Evolutionary conservation across 2,888 invertebrate species (phyloP).

Genomic region (Rhodophaea formosa): DNA sequence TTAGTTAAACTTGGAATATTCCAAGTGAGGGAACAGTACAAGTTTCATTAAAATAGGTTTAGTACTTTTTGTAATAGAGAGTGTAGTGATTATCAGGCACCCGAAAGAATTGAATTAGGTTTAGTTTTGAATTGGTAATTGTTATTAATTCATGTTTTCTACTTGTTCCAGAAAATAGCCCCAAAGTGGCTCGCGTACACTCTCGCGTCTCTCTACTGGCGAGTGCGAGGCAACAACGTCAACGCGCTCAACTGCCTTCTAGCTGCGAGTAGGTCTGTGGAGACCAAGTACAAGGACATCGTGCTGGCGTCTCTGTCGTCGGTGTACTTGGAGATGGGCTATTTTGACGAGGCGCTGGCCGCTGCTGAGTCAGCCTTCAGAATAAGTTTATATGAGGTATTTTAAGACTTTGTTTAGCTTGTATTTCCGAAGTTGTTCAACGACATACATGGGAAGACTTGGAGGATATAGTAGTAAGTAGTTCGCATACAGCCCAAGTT

Average conservation of each 20-base stretch:
- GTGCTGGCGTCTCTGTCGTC: conserved; percentile 86
- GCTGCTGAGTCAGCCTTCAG: conserved; percentile 83
- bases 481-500: too few species aligned
- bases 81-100: too few species aligned
- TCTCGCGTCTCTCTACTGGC: conserved; percentile 89
- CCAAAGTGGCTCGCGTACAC: conserved; percentile 88
- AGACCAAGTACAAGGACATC: conserved; percentile 82
- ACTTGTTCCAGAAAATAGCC: conserved; percentile 81
- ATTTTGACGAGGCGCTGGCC: conserved; percentile 83
- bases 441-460: too few species aligned
- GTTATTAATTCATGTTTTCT: too few species aligned
- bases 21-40: too few species aligned
- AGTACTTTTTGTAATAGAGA: too few species aligned
- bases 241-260: conserved; percentile 87
- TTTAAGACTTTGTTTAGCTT: not conserved
- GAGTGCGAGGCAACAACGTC: conserved; percentile 84
- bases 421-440: too few species aligned
- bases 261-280: conserved; percentile 68
- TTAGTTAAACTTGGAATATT: too few species aligned
- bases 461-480: too few species aligned
- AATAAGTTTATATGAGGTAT: conserved; percentile 83
- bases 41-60: too few species aligned
- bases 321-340: conserved; percentile 83
- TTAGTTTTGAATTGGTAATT: too few species aligned
- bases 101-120: too few species aligned